A percentile compares a stretch with the other conserved stretches of the same genome.
Conservation (phyloP, 2,797 vertebrate genomes). For the Bucorvus abyssinicus region DNA sequence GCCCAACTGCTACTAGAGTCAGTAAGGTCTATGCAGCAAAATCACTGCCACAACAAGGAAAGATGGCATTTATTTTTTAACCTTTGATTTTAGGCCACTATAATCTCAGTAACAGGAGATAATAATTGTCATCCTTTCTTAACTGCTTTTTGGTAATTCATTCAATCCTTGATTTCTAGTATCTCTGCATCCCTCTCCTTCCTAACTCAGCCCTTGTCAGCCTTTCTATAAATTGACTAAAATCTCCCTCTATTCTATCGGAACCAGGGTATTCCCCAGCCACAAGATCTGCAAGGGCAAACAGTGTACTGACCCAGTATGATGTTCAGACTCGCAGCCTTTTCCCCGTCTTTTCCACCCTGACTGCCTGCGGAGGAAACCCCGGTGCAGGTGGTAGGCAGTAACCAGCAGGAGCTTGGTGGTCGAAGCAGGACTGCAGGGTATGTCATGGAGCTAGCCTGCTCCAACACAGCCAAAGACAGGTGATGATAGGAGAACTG, state of each 20-base stretch:
- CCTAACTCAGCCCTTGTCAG: not conserved
- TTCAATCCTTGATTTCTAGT: not conserved
- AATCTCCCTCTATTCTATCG: not conserved
- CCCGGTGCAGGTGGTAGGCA: not conserved
- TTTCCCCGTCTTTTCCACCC: not conserved
- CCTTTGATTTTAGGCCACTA: not conserved
- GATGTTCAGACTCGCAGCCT: not conserved
- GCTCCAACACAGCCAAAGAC: not conserved
- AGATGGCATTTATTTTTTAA: not conserved
- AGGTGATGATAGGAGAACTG: not conserved
- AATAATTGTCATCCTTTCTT: not conserved
- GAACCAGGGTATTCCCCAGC: not conserved
- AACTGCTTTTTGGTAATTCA: not conserved
- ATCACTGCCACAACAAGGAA: not conserved
- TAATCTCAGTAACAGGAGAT: not conserved
- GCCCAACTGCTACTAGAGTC: not conserved
- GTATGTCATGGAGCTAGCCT: not conserved
- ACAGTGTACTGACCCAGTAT: rapidly evolving
- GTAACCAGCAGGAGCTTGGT: not conserved
- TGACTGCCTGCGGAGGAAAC: not conserved
- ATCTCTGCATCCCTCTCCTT: not conserved
- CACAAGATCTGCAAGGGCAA: not conserved
- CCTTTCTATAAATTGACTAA: not conserved
- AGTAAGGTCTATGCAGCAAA: not conserved
- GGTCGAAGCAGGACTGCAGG: not conserved